Evolutionary conservation across 2,113 vertebrate species (phyloP).

Genomic region (Tupaia tana): DNA sequence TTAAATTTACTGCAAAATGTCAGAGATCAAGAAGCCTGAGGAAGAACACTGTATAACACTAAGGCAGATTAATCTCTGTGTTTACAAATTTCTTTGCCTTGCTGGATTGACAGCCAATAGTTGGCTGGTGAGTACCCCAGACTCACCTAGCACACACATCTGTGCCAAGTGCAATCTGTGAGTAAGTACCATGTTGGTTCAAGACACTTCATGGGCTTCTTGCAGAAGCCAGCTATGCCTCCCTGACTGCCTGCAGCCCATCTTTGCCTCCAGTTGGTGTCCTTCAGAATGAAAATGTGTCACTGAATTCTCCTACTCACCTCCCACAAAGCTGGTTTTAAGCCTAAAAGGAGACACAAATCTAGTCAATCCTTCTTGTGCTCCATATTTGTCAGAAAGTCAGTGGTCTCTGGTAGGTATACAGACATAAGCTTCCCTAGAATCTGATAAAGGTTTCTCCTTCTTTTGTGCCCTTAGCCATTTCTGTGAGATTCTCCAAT

Average conservation of each 20-base stretch:
- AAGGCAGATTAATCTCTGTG: background rate
- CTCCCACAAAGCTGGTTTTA: background rate
- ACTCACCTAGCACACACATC: background rate
- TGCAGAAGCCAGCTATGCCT: background rate
- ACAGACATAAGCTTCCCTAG: background rate
- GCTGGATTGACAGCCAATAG: background rate
- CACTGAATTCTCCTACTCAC: background rate
- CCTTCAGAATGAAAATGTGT: background rate
- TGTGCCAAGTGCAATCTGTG: background rate
- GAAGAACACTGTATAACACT: background rate
- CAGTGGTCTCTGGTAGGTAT: background rate
- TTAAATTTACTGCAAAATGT: background rate
- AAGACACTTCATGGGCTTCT: background rate
- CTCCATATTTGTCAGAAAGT: background rate
- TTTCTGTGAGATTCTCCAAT: background rate
- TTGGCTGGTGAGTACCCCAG: background rate
- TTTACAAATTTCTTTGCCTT: background rate
- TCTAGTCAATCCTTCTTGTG: background rate
- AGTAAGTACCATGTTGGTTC: background rate
- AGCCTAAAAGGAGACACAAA: background rate
- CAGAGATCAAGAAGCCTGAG: background rate
- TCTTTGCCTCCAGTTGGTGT: background rate
- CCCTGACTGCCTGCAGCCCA: background rate
- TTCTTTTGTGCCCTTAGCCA: background rate
- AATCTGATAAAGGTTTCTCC: background rate